Evolutionary conservation across 2,113 vertebrate species (phyloP), one percentile per base, ranked within the genome.

Genomic region (Dolichotis patagonum): DNA sequence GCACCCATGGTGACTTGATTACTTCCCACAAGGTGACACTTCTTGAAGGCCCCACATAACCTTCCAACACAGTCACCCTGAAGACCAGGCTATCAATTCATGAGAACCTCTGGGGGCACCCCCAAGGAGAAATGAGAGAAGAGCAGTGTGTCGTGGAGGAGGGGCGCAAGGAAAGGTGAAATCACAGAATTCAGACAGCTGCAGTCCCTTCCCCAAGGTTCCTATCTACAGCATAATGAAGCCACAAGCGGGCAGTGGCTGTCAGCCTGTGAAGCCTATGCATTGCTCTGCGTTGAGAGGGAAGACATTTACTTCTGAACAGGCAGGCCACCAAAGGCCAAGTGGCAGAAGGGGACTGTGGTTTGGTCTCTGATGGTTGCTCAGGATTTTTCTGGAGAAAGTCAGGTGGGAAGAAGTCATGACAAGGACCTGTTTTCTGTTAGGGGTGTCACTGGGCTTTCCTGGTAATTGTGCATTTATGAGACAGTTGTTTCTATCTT

Each of bases 401-500:
- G 3, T 32, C 7, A 32, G 7, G 7, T 75, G 12, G 12, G 24
- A 71, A 10, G 35, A 88, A 20, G 32, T 49, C 9, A 6, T 75
- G 22, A n/a, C 12, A 17, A 90, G 11, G 28, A 46, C 20, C 13
- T 3, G 5, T 78, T 91, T 95, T 90, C 28, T 49, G 4, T 2
- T 24, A 41, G 26, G 3, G 41, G 5, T 0, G 0, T 11, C n/a
- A 38, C 41, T 73, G 60, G 2, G 4, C 22, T 12, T 28, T 6
- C 32, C n/a, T 17, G 11, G 16, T 19, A 62, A 35, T 41, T 78
- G 43, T 0, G 13, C 3, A 1, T 60, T 24, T 85, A 16, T 88
- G 91, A 83, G 16, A 90, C 13, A 19, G 7, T 63, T 30, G 5
- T 88, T 87, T 87, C 49, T 89, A 60, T 10, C 56, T 71, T 71